Evolutionary conservation across 2,888 invertebrate genomes (phyloP).

Genomic region (Tridacna crocea): DNA sequence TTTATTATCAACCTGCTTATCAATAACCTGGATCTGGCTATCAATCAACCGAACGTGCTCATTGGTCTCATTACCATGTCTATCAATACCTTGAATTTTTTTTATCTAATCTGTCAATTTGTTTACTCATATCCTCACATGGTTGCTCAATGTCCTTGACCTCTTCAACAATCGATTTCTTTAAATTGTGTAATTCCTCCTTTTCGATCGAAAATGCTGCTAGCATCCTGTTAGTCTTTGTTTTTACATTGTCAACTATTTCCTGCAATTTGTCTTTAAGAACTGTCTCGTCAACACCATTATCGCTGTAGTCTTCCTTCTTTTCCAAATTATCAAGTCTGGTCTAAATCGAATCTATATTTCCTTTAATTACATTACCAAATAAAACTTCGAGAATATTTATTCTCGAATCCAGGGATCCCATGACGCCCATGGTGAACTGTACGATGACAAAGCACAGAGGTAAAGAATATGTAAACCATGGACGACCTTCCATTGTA

Average conservation of each 20-base stretch:
- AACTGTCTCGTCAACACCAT: neutral
- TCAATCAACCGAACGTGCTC: neutral
- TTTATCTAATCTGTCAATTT: neutral
- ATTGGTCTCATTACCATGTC: neutral
- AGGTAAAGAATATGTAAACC: no score
- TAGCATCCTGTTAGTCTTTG: neutral
- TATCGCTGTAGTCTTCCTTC: neutral
- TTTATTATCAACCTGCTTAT: no score
- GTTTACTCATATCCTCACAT: neutral
- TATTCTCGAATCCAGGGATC: neutral
- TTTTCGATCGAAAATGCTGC: neutral
- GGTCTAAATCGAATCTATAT: neutral
- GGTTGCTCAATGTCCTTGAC: neutral
- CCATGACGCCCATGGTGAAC: neutral
- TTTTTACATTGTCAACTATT: neutral
- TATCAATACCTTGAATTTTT: neutral
- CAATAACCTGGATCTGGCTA: neutral
- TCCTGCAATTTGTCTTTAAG: neutral
- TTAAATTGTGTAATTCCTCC: neutral
- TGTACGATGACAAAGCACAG: no score
- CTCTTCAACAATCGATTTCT: neutral
- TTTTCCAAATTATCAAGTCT: neutral
- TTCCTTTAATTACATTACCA: neutral
- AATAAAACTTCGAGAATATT: neutral
- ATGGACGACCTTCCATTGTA: no score